These are phyloP conservation scores for Polypedilum pembai DNA, from an alignment of 1,140 invertebrate genomes.

Conservation along the genomic window DNA sequence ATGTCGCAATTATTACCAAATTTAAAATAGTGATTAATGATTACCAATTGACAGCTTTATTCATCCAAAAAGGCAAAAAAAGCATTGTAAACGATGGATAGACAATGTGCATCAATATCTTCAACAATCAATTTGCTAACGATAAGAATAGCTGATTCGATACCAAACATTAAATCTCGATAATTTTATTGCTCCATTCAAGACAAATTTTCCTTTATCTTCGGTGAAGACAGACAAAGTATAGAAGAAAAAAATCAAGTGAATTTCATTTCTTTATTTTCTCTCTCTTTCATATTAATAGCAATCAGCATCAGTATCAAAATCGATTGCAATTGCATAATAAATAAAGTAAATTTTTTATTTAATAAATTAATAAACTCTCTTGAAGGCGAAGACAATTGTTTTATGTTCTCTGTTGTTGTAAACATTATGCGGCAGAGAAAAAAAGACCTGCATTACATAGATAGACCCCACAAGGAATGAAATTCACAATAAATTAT, in stretches of 20 bases:
- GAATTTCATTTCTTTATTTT: not conserved
- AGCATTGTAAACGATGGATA: no score
- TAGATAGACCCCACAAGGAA: not conserved
- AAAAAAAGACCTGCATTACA: not conserved
- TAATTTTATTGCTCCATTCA: constrained; percentile 3
- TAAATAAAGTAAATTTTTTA: not conserved
- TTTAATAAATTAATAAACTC: constrained; percentile 13
- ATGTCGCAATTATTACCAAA: no score
- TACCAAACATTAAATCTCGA: not conserved
- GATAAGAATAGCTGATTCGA: not conserved
- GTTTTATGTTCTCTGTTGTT: not conserved
- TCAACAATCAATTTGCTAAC: no score
- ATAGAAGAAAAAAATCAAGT: not conserved
- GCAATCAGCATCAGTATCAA: not conserved
- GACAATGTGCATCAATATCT: no score
- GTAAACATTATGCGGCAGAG: not conserved
- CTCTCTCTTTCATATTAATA: not conserved
- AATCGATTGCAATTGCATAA: not conserved
- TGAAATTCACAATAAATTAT: constrained; percentile 14
- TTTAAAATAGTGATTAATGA: no score
- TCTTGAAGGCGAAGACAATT: constrained; percentile 14
- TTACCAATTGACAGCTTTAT: no score
- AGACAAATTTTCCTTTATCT: not conserved
- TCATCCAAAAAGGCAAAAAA: no score
- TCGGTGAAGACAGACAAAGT: not conserved